These are phyloP conservation scores for Lasioglossum figueresi DNA, from an alignment of 2,888 invertebrate species.

Conservation along the genomic window DNA sequence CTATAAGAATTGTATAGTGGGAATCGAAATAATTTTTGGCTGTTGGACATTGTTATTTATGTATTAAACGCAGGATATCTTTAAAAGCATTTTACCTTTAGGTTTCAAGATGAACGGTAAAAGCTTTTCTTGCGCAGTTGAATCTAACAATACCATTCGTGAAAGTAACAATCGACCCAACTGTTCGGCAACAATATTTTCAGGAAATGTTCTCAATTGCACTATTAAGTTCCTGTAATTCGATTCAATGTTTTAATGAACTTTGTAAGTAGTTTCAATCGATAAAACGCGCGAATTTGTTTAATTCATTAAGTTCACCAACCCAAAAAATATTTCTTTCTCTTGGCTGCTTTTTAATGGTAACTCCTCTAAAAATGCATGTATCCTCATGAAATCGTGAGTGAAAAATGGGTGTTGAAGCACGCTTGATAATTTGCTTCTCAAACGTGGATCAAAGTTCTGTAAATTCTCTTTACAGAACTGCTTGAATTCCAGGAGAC, in stretches of 20 bases:
- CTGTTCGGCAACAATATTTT: constrained; percentile 92
- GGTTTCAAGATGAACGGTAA: constrained; percentile 90
- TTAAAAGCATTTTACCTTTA: constrained; percentile 85
- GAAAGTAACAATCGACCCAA: constrained; percentile 91
- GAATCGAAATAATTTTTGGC: too few species aligned
- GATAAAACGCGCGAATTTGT: background rate
- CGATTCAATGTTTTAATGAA: constrained; percentile 20
- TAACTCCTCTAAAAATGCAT: constrained; percentile 92
- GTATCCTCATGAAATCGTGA: constrained; percentile 93
- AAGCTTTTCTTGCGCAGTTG: constrained; percentile 90
- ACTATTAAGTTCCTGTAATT: constrained; percentile 86
- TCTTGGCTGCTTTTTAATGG: constrained; percentile 92
- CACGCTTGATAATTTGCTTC: constrained; percentile 89
- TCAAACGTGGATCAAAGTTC: constrained; percentile 87
- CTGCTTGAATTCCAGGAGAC: constrained; percentile 88
- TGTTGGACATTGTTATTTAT: too few species aligned
- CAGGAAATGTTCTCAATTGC: constrained; percentile 90
- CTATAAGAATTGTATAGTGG: too few species aligned
- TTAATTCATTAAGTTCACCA: constrained; percentile 11
- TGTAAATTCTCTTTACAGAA: constrained; percentile 89
- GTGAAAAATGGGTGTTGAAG: constrained; percentile 92
- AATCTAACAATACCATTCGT: constrained; percentile 93
- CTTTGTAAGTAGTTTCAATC: background rate
- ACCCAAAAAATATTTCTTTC: constrained; percentile 92
- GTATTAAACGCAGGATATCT: background rate